Evolutionary conservation across 2,888 invertebrate genomes (phyloP).

Genomic region (Ditylenchus weischeri): DNA sequence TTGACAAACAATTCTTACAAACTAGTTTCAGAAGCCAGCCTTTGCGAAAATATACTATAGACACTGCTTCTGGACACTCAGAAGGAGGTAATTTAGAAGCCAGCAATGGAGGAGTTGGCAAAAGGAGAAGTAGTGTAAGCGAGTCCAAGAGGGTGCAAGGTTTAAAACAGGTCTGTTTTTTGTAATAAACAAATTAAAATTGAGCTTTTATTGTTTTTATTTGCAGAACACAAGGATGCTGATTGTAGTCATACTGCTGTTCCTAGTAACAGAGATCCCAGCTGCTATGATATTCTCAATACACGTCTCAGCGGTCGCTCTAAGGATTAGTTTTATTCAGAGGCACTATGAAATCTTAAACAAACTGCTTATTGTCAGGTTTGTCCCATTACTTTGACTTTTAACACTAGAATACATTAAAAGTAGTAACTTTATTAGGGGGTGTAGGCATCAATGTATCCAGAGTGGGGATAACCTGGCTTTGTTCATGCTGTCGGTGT

Average conservation of each 20-base stretch:
- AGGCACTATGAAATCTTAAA: conserved; percentile 48
- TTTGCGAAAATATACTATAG: conserved; percentile 4
- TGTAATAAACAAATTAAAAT: background rate
- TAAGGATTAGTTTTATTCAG: conserved; percentile 41
- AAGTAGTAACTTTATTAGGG: too few relatives aligned
- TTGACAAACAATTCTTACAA: too few relatives aligned
- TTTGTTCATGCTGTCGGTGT: too few relatives aligned
- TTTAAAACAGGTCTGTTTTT: conserved; percentile 43
- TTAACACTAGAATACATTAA: too few relatives aligned
- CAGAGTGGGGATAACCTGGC: too few relatives aligned
- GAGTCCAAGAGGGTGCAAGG: conserved; percentile 52
- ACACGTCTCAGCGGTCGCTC: conserved; percentile 51
- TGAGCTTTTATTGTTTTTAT: background rate
- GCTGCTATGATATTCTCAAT: conserved; percentile 58
- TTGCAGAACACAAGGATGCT: conserved; percentile 65
- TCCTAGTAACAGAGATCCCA: conserved; percentile 63
- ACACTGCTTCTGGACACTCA: background rate
- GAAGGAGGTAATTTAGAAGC: background rate
- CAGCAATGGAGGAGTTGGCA: background rate
- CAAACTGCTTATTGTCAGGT: conserved; percentile 51
- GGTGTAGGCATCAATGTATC: too few relatives aligned
- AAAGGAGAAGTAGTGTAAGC: conserved; percentile 35
- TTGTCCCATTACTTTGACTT: background rate
- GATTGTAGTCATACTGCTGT: conserved; percentile 61
- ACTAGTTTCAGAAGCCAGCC: background rate